Evolutionary conservation across 2,113 vertebrate genomes (phyloP).

Genomic region (Lagopus muta): DNA sequence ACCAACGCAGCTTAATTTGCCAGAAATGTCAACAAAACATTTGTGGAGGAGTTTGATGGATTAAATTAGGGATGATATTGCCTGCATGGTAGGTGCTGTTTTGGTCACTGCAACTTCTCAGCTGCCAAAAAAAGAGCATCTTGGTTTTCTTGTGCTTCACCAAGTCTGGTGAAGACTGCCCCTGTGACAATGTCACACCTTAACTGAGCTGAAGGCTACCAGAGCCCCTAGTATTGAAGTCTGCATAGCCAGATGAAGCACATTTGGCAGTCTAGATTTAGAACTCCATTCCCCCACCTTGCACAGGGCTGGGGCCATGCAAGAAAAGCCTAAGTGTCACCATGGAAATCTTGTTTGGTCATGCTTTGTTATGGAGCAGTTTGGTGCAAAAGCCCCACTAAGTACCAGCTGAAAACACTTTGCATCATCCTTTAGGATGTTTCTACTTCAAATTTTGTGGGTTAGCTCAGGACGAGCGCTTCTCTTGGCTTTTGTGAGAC

Average conservation of each 20-base stretch:
- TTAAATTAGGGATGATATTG: not conserved
- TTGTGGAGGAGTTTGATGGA: not conserved
- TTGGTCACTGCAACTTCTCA: not conserved
- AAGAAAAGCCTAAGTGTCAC: not conserved
- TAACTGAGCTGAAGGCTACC: not conserved
- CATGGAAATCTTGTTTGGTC: not conserved
- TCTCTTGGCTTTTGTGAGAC: not conserved
- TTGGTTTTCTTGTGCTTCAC: not conserved
- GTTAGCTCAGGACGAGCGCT: not conserved
- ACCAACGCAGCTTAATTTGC: not conserved
- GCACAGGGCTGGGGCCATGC: rapidly evolving
- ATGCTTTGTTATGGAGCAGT: not conserved
- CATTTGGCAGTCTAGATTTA: too few species aligned
- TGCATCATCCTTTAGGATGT: not conserved
- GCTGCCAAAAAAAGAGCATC: not conserved
- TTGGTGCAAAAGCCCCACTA: not conserved
- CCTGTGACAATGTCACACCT: not conserved
- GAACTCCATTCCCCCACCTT: not conserved
- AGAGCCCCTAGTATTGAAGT: not conserved
- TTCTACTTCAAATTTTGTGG: conserved; percentile 4
- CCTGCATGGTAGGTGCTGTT: not conserved
- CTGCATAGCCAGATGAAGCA: too few species aligned
- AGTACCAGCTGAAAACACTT: conserved; percentile 15
- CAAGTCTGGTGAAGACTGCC: not conserved
- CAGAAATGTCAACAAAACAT: not conserved